These are phyloP conservation scores for Mechanitis mazaeus DNA, from an alignment of 2,888 invertebrate species.

Conservation along the genomic window DNA sequence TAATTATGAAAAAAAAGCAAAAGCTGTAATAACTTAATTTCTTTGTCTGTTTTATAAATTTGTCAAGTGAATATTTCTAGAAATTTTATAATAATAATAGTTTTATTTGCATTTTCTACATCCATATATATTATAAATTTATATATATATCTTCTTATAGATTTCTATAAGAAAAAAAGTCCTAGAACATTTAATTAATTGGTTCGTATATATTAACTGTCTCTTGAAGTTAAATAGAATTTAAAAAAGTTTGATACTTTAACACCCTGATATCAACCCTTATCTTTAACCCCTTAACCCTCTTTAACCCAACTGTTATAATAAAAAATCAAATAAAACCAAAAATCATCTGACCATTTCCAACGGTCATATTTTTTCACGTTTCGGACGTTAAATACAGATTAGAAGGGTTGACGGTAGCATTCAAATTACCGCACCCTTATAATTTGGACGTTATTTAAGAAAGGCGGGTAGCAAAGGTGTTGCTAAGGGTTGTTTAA, in stretches of 20 bases:
- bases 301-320: constrained; percentile 21
- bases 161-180: no score
- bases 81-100: no score
- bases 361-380: constrained; percentile 57
- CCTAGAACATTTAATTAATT: no score
- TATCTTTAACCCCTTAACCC: constrained; percentile 22
- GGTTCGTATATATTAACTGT: no score
- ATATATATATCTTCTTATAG: no score
- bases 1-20: no score
- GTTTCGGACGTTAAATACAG: constrained; percentile 48
- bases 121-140: no score
- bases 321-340: constrained; percentile 33
- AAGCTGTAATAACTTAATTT: no score
- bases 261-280: constrained; percentile 11
- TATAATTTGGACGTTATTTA: constrained; percentile 42
- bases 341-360: constrained; percentile 51
- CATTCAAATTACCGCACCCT: constrained; percentile 42
- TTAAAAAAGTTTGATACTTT: not conserved
- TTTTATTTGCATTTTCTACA: no score
- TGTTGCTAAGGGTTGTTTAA: constrained; percentile 21
- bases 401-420: constrained; percentile 44
- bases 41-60: no score
- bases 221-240: no score
- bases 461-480: constrained; percentile 25
- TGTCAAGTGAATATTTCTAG: no score